Percentiles rank a stretch among this genome's conserved stretches.
Evolutionary conservation across 2,797 vertebrate genomes (phyloP).

Genomic region (Acridotheres tristis): DNA sequence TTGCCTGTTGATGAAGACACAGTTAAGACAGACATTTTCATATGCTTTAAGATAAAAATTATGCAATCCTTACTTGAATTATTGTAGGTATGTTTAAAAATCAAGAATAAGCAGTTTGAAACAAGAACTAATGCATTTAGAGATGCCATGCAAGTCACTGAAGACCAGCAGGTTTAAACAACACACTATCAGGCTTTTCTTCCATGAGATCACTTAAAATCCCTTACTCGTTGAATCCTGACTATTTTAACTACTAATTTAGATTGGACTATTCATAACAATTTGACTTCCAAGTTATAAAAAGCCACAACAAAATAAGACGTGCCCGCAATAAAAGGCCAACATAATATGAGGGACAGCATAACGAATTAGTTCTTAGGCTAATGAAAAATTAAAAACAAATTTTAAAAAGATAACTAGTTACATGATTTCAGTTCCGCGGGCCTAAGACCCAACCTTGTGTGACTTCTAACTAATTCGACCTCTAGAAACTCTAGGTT

Average conservation of each 20-base stretch:
- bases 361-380: neutral
- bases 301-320: neutral
- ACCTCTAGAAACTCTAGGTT: neutral
- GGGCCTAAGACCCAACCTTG: neutral
- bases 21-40: neutral
- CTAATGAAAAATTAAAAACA: neutral
- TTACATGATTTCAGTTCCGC: neutral
- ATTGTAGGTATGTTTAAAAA: neutral
- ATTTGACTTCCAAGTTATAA: neutral
- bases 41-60: neutral
- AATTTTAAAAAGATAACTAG: neutral
- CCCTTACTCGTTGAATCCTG: neutral
- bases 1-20: constrained; percentile 78
- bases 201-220: neutral
- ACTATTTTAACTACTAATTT: neutral
- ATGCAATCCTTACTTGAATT: neutral
- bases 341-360: neutral
- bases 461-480: neutral
- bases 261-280: neutral
- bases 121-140: neutral
- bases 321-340: neutral
- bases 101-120: neutral
- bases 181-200: neutral
- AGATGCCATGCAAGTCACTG: neutral
- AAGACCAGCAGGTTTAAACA: neutral